Percentiles rank a stretch among this genome's conserved stretches.
These are phyloP conservation scores for Aselliscus stoliczkanus DNA, from an alignment of 2,797 vertebrate species.

Conservation along the genomic window DNA sequence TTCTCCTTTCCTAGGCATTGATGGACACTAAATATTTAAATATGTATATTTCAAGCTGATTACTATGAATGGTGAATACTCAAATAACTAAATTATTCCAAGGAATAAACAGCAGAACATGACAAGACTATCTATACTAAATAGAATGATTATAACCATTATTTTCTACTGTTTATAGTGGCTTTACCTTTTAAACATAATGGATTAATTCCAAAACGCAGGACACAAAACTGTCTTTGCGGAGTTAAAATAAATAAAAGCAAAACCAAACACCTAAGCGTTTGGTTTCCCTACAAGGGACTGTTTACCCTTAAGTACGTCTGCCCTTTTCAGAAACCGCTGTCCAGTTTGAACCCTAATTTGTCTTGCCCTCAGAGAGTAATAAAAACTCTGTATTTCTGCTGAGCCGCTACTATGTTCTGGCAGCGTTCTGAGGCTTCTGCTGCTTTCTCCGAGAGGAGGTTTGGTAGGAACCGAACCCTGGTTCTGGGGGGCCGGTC, in stretches of 20 bases:
- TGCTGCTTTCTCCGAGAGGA: neutral
- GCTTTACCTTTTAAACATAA: neutral
- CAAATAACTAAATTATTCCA: neutral
- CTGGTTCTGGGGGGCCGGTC: neutral
- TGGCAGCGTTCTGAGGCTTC: neutral
- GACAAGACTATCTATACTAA: neutral
- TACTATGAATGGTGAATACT: neutral
- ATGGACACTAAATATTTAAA: neutral
- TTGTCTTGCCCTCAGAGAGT: neutral
- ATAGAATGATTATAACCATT: neutral
- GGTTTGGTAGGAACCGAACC: neutral
- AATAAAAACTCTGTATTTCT: neutral
- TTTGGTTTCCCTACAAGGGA: neutral
- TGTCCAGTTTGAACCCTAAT: neutral
- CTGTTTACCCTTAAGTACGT: neutral
- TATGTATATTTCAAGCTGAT: neutral
- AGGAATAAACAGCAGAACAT: neutral
- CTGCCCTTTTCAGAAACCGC: neutral
- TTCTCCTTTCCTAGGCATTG: neutral
- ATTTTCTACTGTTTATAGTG: neutral
- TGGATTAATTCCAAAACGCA: neutral
- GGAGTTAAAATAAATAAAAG: neutral
- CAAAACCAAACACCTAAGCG: neutral
- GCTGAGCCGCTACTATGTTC: neutral
- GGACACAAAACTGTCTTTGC: neutral